phyloP scores from a whole-genome alignment of 1,140 invertebrate species.

The Atta texana region DNA sequence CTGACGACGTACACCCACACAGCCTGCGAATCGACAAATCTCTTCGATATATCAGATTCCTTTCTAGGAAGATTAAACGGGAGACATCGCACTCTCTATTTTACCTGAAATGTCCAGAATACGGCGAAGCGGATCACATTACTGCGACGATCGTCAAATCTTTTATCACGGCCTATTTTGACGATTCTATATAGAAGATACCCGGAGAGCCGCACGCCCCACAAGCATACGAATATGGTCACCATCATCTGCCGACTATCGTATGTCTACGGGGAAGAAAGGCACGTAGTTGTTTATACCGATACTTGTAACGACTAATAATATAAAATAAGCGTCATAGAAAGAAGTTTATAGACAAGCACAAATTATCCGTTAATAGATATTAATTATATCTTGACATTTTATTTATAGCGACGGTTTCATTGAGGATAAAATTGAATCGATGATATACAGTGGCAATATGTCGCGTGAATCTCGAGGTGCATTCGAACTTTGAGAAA shows the following conservation, averaged over 20 bases:
- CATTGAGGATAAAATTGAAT: conserved; percentile 22
- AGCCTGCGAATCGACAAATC: conserved; percentile 88
- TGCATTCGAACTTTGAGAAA: background rate
- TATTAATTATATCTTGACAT: conserved; percentile 31
- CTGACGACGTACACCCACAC: conserved; percentile 97
- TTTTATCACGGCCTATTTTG: conserved; percentile 95
- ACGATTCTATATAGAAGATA: conserved; percentile 95
- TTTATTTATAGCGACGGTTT: conserved; percentile 31
- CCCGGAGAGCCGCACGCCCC: conserved; percentile 93
- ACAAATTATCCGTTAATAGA: conserved; percentile 18
- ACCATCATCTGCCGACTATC: conserved; percentile 95
- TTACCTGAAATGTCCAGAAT: conserved; percentile 96
- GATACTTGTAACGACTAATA: background rate
- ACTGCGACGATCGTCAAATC: conserved; percentile 95
- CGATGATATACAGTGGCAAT: conserved; percentile 7
- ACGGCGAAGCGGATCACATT: conserved; percentile 95
- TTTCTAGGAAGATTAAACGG: background rate
- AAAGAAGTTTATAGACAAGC: conserved; percentile 4
- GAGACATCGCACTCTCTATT: background rate
- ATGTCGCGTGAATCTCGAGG: background rate
- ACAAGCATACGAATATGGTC: conserved; percentile 93
- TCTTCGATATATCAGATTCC: background rate
- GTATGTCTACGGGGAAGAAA: conserved; percentile 88
- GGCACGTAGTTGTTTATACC: background rate
- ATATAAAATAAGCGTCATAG: background rate